phyloP scores from a whole-genome alignment of 2,113 vertebrate genomes.

The Panthera leo region DNA sequence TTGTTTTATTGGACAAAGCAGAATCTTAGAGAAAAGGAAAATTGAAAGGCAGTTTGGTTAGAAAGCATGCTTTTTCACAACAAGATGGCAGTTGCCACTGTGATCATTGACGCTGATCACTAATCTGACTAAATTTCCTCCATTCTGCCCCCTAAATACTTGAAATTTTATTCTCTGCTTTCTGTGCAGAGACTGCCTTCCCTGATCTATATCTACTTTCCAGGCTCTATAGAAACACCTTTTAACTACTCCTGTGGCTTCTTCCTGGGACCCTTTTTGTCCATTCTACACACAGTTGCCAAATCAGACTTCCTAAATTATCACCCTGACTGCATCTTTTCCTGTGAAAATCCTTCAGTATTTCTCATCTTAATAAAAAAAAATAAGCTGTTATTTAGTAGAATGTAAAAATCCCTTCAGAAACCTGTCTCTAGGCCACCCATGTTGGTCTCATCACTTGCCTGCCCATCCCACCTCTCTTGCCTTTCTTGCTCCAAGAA shows the following conservation, averaged over 20 bases:
- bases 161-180: neutral
- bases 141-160: neutral
- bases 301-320: neutral
- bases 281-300: neutral
- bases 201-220: neutral
- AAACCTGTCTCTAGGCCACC: neutral
- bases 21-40: neutral
- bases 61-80: neutral
- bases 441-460: neutral
- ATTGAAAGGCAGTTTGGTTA: neutral
- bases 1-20: neutral
- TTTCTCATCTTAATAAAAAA: neutral
- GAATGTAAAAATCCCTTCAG: neutral
- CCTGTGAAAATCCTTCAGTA: neutral
- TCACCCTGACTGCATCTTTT: neutral
- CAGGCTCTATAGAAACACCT: neutral
- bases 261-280: neutral
- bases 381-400: neutral
- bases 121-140: neutral
- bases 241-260: neutral
- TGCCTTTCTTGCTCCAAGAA: neutral
- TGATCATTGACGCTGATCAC: neutral
- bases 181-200: neutral
- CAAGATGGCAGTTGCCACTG: neutral
- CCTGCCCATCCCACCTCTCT: rapidly evolving